These are phyloP conservation scores for Bruchidius siliquastri DNA, from an alignment of 2,888 invertebrate species.

Conservation along the genomic window DNA sequence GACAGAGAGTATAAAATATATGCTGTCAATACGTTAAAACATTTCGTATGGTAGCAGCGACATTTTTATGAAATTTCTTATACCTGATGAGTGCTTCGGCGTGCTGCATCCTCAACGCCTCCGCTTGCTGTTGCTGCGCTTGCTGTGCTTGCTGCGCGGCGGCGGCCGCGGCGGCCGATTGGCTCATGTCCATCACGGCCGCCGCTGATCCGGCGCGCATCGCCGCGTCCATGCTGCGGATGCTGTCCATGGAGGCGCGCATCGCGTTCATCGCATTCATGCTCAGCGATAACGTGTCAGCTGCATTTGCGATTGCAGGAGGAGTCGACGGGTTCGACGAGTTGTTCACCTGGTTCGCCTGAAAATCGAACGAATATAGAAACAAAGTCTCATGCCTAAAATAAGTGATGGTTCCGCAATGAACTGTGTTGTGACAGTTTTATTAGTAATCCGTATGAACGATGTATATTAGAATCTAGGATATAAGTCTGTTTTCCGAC, in stretches of 20 bases:
- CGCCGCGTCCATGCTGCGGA: conserved; percentile 50
- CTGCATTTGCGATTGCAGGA: conserved; percentile 45
- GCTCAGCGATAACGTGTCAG: conserved; percentile 39
- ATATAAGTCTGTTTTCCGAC: too few relatives aligned
- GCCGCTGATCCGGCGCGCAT: conserved; percentile 40
- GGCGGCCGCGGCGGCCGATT: conserved; percentile 22
- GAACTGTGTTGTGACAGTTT: too few relatives aligned
- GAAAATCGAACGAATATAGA: conserved; percentile 2
- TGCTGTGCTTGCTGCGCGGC: conserved; percentile 36
- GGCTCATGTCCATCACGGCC: conserved; percentile 49
- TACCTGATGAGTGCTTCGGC: conserved; percentile 70
- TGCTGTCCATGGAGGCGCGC: conserved; percentile 56
- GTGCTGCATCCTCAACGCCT: conserved; percentile 54
- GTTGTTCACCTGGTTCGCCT: conserved; percentile 48
- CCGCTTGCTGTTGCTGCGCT: conserved; percentile 41
- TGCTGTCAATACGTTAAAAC: too few relatives aligned
- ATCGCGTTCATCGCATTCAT: conserved; percentile 58
- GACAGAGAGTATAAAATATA: too few relatives aligned
- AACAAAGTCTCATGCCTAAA: too few relatives aligned
- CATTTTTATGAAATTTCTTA: too few relatives aligned
- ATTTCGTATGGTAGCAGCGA: too few relatives aligned
- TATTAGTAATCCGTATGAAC: too few relatives aligned
- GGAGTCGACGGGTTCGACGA: conserved; percentile 48
- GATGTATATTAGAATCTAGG: too few relatives aligned
- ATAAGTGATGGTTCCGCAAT: too few relatives aligned